These are phyloP conservation scores for Andrena hattorfiana DNA, from an alignment of 2,888 invertebrate genomes.

Conservation along the genomic window DNA sequence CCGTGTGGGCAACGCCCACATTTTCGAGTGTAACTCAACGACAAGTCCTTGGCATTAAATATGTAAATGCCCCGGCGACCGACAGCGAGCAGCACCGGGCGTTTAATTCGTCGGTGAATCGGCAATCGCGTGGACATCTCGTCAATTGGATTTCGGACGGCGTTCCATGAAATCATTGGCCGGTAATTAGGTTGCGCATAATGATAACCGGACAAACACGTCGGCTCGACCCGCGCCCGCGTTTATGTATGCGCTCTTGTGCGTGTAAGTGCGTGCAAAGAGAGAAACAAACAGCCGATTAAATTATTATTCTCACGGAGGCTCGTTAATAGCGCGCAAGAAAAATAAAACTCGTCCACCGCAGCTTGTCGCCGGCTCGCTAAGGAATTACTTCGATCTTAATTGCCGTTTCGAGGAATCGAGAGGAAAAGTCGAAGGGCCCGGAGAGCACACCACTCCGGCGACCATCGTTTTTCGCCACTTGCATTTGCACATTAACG, in stretches of 20 bases:
- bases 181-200: constrained; percentile 74
- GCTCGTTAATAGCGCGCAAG: constrained; percentile 54
- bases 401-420: constrained; percentile 59
- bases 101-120: constrained; percentile 74
- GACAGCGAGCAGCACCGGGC: constrained; percentile 71
- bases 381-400: constrained; percentile 51
- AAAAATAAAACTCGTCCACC: constrained; percentile 40
- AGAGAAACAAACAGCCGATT: constrained; percentile 47
- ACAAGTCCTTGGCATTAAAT: constrained; percentile 81
- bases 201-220: constrained; percentile 70
- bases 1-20: constrained; percentile 69
- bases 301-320: constrained; percentile 67
- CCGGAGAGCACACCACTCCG: not conserved
- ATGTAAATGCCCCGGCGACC: constrained; percentile 76
- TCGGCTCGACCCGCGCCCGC: constrained; percentile 23
- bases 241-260: not conserved
- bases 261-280: constrained; percentile 24
- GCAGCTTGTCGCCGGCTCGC: constrained; percentile 26
- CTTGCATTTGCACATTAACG: constrained; percentile 52
- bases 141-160: constrained; percentile 70
- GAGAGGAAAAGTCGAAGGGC: constrained; percentile 37
- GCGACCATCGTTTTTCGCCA: constrained; percentile 31
- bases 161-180: constrained; percentile 73
- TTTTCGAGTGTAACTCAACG: constrained; percentile 71
- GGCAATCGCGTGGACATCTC: constrained; percentile 64